Percentiles rank a stretch among this genome's conserved stretches.
Evolutionary conservation across 2,113 vertebrate species (phyloP).

Genomic region (Craseonycteris thonglongyai): DNA sequence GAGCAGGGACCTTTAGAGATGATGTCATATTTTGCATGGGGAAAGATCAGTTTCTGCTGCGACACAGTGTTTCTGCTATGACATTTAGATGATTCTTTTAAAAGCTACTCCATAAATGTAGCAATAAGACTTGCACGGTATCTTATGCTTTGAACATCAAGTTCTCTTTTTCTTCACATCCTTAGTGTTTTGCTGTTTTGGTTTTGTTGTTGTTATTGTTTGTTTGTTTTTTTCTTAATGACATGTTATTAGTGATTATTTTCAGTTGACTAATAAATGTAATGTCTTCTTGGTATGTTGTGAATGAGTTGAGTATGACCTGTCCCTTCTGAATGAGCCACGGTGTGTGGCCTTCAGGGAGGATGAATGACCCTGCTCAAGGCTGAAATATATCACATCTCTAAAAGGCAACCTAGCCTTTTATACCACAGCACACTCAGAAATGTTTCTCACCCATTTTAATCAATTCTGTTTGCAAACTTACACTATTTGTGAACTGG

Average conservation of each 20-base stretch:
- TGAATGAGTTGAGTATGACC: neutral
- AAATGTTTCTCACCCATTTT: neutral
- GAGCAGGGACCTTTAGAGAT: neutral
- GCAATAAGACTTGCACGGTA: neutral
- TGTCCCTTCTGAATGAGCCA: neutral
- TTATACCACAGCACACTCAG: neutral
- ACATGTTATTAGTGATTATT: neutral
- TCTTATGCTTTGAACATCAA: neutral
- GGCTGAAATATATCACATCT: neutral
- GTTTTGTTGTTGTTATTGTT: no score
- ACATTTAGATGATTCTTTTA: slow-evolving; percentile 34
- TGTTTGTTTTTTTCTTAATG: slow-evolving; percentile 8
- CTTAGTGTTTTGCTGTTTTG: neutral
- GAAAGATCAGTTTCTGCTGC: slow-evolving; percentile 17
- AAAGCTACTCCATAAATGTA: slow-evolving; percentile 24
- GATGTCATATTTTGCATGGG: neutral
- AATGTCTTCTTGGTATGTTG: neutral
- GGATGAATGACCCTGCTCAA: neutral
- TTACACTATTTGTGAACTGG: neutral
- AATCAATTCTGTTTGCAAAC: neutral
- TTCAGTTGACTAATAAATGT: neutral
- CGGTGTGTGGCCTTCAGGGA: neutral
- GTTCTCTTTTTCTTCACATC: slow-evolving; percentile 1
- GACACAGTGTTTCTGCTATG: neutral
- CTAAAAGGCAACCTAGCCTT: neutral